phyloP scores from a whole-genome alignment of 2,888 invertebrate species.

The Aphidoletes aphidimyza region DNA sequence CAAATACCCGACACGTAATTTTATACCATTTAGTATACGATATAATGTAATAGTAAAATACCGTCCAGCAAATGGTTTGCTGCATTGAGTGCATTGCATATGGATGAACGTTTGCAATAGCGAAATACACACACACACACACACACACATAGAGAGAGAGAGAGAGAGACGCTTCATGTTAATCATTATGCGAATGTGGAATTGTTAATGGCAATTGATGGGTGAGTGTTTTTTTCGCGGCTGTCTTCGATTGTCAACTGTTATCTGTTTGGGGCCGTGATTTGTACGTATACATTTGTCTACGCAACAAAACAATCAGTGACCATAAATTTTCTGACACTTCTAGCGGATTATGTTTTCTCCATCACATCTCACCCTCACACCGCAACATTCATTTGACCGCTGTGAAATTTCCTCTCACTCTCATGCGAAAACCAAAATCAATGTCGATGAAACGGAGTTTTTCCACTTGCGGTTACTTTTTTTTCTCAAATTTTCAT shows the following conservation, averaged over 20 bases:
- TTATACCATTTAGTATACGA: background rate
- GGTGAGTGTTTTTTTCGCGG: background rate
- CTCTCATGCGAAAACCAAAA: background rate
- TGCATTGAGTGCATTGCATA: too few species aligned
- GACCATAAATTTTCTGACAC: too few species aligned
- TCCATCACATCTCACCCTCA: background rate
- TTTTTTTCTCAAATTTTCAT: constrained; percentile 35
- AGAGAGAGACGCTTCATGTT: background rate
- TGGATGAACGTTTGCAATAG: background rate
- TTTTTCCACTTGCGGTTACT: constrained; percentile 18
- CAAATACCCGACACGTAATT: background rate
- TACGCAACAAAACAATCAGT: background rate
- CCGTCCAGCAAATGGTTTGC: too few species aligned
- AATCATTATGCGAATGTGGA: background rate
- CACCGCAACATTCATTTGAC: background rate
- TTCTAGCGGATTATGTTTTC: background rate
- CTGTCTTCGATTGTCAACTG: too few species aligned
- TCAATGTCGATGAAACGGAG: background rate
- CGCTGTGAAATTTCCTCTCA: too few species aligned
- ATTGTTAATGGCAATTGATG: background rate
- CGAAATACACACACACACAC: background rate
- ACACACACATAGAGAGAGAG: background rate
- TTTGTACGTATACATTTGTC: background rate
- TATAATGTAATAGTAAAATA: background rate
- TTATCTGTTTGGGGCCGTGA: background rate